Evolutionary conservation across 2,113 vertebrate genomes (phyloP).

Genomic region (Thermophis baileyi): DNA sequence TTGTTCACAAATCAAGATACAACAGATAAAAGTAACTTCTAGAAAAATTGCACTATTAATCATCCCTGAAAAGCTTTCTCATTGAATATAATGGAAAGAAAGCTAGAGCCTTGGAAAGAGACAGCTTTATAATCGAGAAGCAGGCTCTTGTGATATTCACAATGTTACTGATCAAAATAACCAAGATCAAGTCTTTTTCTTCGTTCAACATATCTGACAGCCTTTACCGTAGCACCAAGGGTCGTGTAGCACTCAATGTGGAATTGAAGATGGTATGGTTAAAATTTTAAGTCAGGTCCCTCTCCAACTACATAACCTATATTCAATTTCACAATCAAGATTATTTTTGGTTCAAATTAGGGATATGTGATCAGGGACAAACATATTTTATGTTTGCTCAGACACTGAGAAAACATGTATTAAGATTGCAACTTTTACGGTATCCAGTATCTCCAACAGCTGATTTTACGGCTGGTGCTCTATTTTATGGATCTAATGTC

Average conservation of each 20-base stretch:
- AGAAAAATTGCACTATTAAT: neutral
- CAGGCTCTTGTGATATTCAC: neutral
- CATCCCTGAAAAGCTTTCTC: neutral
- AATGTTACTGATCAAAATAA: neutral
- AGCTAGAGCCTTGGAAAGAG: neutral
- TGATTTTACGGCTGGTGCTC: neutral
- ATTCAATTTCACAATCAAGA: neutral
- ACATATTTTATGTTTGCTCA: neutral
- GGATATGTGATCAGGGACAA: neutral
- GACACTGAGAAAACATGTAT: neutral
- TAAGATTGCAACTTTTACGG: neutral
- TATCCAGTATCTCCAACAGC: neutral
- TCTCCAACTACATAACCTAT: neutral
- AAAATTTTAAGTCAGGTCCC: neutral
- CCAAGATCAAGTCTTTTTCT: neutral
- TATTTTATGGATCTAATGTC: neutral
- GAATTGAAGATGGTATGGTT: neutral
- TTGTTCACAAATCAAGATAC: neutral
- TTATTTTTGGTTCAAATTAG: neutral
- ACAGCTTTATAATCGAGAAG: neutral
- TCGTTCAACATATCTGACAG: neutral
- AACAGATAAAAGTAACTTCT: neutral
- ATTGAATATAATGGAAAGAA: neutral
- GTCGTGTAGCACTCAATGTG: neutral
- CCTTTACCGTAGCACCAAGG: neutral